phyloP scores from a whole-genome alignment of 1,140 invertebrate genomes.

The Bombus confusus region DNA sequence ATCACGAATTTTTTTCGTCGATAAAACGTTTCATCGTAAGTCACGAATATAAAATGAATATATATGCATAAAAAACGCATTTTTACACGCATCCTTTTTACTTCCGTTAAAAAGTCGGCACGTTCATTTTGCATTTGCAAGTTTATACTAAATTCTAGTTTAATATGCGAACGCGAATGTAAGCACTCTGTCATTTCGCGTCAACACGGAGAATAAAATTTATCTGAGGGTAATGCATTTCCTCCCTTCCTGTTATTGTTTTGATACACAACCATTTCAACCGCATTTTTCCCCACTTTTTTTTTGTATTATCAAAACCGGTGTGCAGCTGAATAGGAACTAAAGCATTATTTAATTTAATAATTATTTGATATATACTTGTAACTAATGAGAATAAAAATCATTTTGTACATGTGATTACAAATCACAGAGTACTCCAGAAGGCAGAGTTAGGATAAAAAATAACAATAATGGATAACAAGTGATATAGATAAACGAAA shows the following conservation, averaged over 20 bases:
- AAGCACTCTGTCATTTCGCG: background rate
- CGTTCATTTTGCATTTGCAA: background rate
- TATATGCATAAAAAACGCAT: background rate
- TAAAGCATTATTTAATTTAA: too few relatives aligned
- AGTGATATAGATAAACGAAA: background rate
- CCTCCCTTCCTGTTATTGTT: background rate
- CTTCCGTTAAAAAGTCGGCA: background rate
- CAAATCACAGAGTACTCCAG: too few relatives aligned
- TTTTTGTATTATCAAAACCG: background rate
- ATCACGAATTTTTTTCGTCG: background rate
- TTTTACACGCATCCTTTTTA: background rate
- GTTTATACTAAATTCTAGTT: background rate
- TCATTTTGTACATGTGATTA: too few relatives aligned
- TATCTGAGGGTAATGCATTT: background rate
- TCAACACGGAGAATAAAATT: constrained; percentile 11
- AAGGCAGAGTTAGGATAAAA: too few relatives aligned
- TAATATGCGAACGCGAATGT: background rate
- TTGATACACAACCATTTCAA: constrained; percentile 3
- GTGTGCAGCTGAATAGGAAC: too few relatives aligned
- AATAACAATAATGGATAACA: too few relatives aligned
- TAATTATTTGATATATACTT: too few relatives aligned
- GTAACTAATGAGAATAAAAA: too few relatives aligned
- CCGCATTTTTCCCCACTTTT: background rate
- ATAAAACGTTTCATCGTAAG: background rate
- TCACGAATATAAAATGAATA: background rate